phyloP scores from a whole-genome alignment of 2,113 vertebrate genomes.

The Ciconia maguari region DNA sequence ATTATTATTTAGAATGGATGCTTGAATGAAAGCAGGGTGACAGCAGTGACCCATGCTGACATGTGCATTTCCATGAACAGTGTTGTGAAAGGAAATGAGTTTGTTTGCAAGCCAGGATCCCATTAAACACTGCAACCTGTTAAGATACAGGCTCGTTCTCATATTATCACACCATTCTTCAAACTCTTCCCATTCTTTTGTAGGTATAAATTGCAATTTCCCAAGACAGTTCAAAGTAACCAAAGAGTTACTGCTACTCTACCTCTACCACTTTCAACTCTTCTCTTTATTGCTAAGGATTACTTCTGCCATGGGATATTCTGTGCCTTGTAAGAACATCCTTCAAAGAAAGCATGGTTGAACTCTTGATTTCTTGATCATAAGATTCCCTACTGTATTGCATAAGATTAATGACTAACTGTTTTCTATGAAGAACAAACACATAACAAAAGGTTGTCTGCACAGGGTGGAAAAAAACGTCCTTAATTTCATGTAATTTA shows the following conservation, averaged over 20 bases:
- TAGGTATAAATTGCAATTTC: not conserved
- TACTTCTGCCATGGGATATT: not conserved
- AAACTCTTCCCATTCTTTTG: not conserved
- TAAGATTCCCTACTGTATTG: not conserved
- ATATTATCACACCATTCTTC: not conserved
- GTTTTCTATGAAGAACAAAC: not conserved
- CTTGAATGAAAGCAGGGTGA: not conserved
- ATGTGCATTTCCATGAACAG: not conserved
- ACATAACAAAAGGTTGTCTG: not conserved
- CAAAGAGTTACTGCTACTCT: not conserved
- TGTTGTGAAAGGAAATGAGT: not conserved
- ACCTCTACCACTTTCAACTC: not conserved
- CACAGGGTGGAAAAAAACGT: not conserved
- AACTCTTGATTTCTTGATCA: conserved; percentile 12
- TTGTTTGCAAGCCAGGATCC: not conserved
- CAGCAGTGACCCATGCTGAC: not conserved
- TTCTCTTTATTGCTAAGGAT: not conserved
- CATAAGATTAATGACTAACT: not conserved
- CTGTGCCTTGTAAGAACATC: not conserved
- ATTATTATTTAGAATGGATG: not conserved
- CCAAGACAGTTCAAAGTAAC: not conserved
- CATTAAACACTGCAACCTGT: not conserved
- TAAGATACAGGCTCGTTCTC: not conserved
- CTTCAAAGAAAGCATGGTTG: not conserved
- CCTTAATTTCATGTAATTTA: not conserved